Evolutionary conservation across 2,888 invertebrate genomes (phyloP).

Genomic region (Synanthedon formicaeformis): DNA sequence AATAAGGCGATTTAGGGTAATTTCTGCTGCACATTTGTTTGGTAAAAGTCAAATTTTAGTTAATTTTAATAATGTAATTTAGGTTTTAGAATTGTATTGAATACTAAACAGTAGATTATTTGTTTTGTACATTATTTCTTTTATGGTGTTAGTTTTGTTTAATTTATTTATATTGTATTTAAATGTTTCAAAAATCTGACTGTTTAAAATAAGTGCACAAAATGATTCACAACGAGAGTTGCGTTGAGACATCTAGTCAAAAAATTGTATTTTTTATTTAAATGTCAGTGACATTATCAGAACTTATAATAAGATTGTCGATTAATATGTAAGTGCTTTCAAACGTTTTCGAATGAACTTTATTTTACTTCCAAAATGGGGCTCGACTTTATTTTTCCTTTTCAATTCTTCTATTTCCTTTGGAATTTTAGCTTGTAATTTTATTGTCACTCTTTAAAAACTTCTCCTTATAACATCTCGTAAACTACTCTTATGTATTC

Average conservation of each 20-base stretch:
- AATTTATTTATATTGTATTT: background rate
- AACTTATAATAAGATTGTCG: slow-evolving; percentile 63
- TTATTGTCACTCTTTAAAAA: slow-evolving; percentile 25
- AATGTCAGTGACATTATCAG: slow-evolving; percentile 65
- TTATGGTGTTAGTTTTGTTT: background rate
- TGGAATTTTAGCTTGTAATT: slow-evolving; percentile 38
- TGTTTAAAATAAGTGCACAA: background rate
- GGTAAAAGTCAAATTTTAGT: background rate
- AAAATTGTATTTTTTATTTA: slow-evolving; percentile 24
- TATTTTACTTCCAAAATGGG: slow-evolving; percentile 27
- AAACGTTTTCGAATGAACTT: slow-evolving; percentile 46
- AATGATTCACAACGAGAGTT: background rate
- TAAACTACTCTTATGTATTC: slow-evolving; percentile 52
- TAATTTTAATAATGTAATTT: background rate
- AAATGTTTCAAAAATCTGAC: background rate
- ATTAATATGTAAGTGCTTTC: slow-evolving; percentile 61
- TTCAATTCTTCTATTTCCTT: slow-evolving; percentile 26
- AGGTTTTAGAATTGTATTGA: background rate
- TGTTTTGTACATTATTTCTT: background rate
- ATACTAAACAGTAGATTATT: background rate
- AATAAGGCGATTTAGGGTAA: slow-evolving; percentile 15
- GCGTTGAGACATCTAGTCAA: slow-evolving; percentile 48
- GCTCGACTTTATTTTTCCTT: slow-evolving; percentile 25
- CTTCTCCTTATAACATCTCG: slow-evolving; percentile 27
- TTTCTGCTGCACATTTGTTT: background rate